Evolutionary conservation across 2,888 invertebrate species (phyloP), one percentile per base, ranked within the genome.

Genomic region (Mongoloraphidia duomilia): DNA sequence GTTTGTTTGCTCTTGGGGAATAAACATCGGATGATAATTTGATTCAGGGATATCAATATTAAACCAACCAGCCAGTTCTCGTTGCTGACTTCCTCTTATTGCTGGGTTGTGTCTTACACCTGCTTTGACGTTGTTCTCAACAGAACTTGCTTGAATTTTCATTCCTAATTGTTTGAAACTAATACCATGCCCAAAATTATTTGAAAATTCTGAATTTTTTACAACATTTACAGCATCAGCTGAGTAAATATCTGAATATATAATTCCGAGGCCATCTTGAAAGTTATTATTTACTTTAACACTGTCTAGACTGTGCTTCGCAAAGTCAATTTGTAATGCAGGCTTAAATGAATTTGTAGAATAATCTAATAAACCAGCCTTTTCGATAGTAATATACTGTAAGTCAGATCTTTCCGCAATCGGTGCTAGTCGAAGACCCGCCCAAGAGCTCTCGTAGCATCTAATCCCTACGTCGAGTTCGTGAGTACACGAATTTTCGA

Each of bases 61-160:
- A 59, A 93, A 89, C 94, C 95, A 95, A 8, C 93, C 92, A 1
- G 92, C 85, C 45, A 96, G 75, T 71, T 95, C 94, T 62, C 90
- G 74, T 66, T 94, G 95, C 60, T 91, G 85, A 2, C 80, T 66
- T 1, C 84, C 80, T 1, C 87, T 80, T 52, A 95, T 73, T 39
- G 84, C 85, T 0, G 96, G 92, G 67, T 97, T 86, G 62, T 96
- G 97, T 47, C 85, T 80, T 54, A 98, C 84, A 0, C 97, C 98
- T 38, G 92, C 85, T 49, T 82, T 72, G 36, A 77, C 76, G 64
- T 96, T 97, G 54, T 86, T 83, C 62, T 85, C 84, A 51, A 95
- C 82, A 1, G 74, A 70, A 8, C 87, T 84, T 51, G 86, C 84
- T 49, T 79, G 76, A 26, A 93, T 77, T 62, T 80, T 81, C 17